Percentiles rank a stretch among this genome's conserved stretches.
Conservation (phyloP, 2,113 vertebrate species). For the Cheirogaleus medius region DNA sequence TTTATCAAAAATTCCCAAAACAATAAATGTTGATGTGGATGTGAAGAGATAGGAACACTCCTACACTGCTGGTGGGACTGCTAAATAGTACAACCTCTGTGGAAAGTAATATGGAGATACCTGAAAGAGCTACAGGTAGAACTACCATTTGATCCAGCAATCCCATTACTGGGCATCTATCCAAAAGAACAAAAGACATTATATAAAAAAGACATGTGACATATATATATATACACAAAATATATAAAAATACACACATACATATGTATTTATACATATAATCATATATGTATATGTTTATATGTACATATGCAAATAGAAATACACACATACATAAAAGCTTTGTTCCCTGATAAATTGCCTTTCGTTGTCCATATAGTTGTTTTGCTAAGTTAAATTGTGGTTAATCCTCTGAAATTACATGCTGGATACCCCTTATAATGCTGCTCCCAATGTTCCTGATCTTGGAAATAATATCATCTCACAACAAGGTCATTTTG, state of each 20-base stretch:
- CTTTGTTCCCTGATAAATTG: neutral
- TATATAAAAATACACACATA: neutral
- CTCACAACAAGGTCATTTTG: neutral
- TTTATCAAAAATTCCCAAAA: neutral
- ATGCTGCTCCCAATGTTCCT: neutral
- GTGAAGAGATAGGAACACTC: neutral
- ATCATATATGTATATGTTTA: neutral
- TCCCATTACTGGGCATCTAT: no score
- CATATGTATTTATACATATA: neutral
- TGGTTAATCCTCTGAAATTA: neutral
- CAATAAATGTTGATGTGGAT: neutral
- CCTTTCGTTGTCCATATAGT: neutral
- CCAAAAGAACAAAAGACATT: no score
- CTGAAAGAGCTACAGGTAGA: no score
- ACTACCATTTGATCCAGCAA: no score
- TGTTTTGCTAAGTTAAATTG: neutral
- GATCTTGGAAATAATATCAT: neutral
- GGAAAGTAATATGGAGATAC: no score
- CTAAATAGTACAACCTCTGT: no score
- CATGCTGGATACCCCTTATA: neutral
- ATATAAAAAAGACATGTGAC: no score
- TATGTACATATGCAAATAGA: neutral
- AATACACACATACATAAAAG: neutral
- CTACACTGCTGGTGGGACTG: neutral
- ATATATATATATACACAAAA: neutral